Conservation (phyloP, 1,140 invertebrate species). For the Drosophila funebris region DNA sequence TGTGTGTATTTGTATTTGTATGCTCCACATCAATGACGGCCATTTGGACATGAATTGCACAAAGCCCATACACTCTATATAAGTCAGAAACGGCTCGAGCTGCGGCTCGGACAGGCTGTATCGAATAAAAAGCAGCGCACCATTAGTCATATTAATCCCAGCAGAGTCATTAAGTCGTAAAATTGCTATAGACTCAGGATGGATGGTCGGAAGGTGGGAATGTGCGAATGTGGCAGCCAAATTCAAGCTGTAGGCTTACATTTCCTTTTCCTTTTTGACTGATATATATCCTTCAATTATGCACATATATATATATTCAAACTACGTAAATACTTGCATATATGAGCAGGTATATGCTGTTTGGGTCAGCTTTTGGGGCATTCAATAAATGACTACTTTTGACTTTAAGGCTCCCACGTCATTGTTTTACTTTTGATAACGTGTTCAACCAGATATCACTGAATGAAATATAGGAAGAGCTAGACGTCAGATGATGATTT, state of each 20-base stretch:
- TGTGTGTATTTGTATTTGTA: conserved; percentile 20
- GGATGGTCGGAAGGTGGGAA: background rate
- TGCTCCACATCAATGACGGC: conserved; percentile 35
- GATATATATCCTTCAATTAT: conserved; percentile 33
- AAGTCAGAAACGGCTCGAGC: conserved; percentile 2
- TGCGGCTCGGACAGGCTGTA: conserved; percentile 28
- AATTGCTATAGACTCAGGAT: conserved; percentile 63
- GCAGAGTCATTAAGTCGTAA: conserved; percentile 83
- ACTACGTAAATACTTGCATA: conserved; percentile 11
- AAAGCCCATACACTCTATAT: conserved; percentile 47
- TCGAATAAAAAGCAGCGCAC: conserved; percentile 71
- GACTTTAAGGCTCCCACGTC: conserved; percentile 39
- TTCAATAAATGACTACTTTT: conserved; percentile 51
- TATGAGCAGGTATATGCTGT: conserved; percentile 24
- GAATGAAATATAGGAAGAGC: no score
- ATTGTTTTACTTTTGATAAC: conserved; percentile 43
- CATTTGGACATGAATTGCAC: conserved; percentile 72
- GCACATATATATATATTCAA: no score
- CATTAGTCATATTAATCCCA: conserved; percentile 82
- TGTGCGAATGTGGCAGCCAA: background rate
- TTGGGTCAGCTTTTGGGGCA: conserved; percentile 51
- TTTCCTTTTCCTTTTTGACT: conserved; percentile 26
- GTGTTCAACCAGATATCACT: no score
- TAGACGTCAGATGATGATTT: no score
- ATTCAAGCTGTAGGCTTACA: conserved; percentile 18